Base-by-base conservation (phyloP, 2,888 invertebrate genomes). In the Oligia fasciuncula region DNA sequence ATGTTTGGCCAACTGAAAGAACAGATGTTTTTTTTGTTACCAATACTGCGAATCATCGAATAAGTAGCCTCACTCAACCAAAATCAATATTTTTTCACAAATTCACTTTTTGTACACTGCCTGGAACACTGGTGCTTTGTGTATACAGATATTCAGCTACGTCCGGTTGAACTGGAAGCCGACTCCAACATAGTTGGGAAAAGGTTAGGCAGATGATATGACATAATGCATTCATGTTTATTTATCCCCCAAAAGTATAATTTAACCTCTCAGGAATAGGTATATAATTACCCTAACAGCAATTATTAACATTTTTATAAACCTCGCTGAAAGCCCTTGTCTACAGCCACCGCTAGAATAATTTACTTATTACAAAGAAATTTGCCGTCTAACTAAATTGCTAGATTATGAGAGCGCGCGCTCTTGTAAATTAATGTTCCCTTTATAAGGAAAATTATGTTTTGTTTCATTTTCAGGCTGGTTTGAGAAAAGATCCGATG, bases 351-450 rank as follows among this genome's bases (percentile, higher is more conserved):
- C 74, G 87, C 79, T 89, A 83, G 89, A 90, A 88, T 89, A 89
- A 90, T 91, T 91, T 82, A 81, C 78, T 65, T 70, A 79, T 90
- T 88, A 90, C 90, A 80, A 90, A 87, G 89, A 85, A 90, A 91
- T 91, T 89, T 87, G 77, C 86, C 85, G 86, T 84, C 80, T 85
- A 83, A 80, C 81, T 77, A 88, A 88, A 90, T 89, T 87, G 83
- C 82, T 60, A 84, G 89, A 88, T 90, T 89, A 90, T 77, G 84
- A 77, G 73, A 75, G 43, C 40, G 72, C 35, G 43, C 75, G 67
- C 40, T 74, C 77, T 70, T 66, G 60, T 73, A 78, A 77, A 84
- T 87, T 87, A 77, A 80, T 77, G 78, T 77, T 84, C 5, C 49
- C 65, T 78, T 77, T 80, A 14, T 68, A 66, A 40, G 51, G 19